Evolutionary conservation across 37 sponge, comb jelly and placozoan genomes (phyloP).

Genomic region (Oscarella lobularis): DNA sequence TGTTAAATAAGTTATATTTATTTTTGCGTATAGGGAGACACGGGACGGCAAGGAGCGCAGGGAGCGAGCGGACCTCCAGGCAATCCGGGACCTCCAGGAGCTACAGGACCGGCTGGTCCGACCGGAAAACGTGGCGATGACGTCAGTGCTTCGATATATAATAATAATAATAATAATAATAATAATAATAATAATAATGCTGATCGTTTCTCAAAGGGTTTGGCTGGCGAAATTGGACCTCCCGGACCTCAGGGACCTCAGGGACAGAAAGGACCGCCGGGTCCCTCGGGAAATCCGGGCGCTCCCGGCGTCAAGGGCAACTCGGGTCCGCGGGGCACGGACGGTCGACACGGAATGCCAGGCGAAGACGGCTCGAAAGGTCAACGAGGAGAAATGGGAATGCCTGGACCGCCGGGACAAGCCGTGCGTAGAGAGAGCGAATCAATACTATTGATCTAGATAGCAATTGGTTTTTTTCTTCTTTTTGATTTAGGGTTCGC

Average conservation of each 20-base stretch:
- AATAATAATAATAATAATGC: no score
- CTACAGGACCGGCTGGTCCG: slow-evolving; percentile 23
- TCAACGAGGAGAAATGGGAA: slow-evolving; percentile 7
- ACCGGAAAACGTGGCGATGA: slow-evolving; percentile 15
- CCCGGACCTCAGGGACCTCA: slow-evolving; percentile 25
- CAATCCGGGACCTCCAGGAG: neutral
- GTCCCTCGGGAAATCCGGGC: slow-evolving; percentile 20
- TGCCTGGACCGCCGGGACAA: slow-evolving; percentile 5
- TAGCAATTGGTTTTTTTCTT: no score
- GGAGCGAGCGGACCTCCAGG: neutral
- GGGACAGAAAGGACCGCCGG: slow-evolving; percentile 46
- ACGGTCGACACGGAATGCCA: slow-evolving; percentile 14
- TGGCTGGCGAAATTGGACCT: slow-evolving; percentile 24
- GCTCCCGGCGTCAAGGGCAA: slow-evolving; percentile 30
- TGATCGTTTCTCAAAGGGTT: slow-evolving; percentile 12
- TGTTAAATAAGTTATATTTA: neutral
- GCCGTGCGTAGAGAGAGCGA: neutral
- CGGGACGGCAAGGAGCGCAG: neutral
- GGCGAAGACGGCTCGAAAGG: slow-evolving; percentile 17
- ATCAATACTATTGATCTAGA: neutral
- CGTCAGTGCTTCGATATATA: slow-evolving; percentile 2
- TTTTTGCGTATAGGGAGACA: neutral
- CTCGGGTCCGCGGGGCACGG: slow-evolving; percentile 6
- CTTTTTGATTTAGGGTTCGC: neutral
- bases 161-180: no score